Base-by-base conservation (phyloP, 2,888 invertebrate genomes). In the Punctoribates punctum region DNA sequence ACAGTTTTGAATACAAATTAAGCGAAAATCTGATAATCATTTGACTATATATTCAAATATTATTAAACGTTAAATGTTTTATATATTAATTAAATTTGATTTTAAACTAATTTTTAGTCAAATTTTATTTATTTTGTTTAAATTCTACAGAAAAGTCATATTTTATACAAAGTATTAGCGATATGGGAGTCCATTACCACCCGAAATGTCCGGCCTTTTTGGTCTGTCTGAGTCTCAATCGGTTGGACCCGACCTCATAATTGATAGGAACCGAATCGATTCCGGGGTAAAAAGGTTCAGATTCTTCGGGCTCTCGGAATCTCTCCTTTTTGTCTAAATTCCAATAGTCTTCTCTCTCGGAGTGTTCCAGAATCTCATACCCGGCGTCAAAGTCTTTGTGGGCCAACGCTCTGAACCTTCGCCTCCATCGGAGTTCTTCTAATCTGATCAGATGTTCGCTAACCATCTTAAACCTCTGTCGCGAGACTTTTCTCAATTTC, bases 361-460 rank as follows among this genome's bases (percentile, higher is more conserved):
- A 25, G 38, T 73, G 60, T 25, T 54, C 54, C 4, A 73, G 20
- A 1, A 76, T 46, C 17, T 77, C 77, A 62, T 75, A 77, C 8
- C 78, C 78, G 38, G 77, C 74, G 73, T 77, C 74, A 38, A 54
- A 73, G 27, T 77, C 48, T n/a, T 78, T 54, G 11, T 67, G 25
- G n/a, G 76, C 54, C 23, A 78, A 23, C 0, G 75, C 77, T 17
- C 77, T 46, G 15, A 76, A 76, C 1, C 76, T n/a, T 34, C 76
- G 57, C 2, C 76, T 29, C 48, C 73, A 76, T 76, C 73, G 54
- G 4, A 76, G 27, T 62, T 76, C 73, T 62, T 73, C 73, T 13
- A 34, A n/a, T 15, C 20, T 17, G 1, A 73, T 65, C 20, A 48
- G 48, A 17, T 34, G 27, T 23, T 75, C 27, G 27, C 6, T 23